Conservation (phyloP, 1,140 invertebrate genomes). For the Formica exsecta region DNA sequence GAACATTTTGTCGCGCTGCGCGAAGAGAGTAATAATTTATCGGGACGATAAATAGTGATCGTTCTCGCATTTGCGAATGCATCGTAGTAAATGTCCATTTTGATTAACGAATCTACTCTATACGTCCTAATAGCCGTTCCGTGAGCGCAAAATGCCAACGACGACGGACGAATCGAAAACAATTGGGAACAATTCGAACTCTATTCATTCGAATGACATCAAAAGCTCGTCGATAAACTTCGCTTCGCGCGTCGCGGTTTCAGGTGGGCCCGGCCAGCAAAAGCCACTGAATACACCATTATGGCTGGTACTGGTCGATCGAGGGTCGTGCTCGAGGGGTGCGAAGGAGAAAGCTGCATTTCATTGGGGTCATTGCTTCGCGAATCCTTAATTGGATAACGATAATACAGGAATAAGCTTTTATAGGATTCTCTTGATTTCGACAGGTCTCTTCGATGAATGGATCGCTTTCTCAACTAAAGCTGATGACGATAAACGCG, state of each 20-base stretch:
- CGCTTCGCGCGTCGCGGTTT: background rate
- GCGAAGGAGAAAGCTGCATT: constrained; percentile 20
- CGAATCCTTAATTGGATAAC: constrained; percentile 47
- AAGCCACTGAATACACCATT: constrained; percentile 23
- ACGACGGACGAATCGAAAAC: constrained; percentile 40
- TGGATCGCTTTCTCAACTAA: background rate
- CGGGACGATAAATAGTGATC: background rate
- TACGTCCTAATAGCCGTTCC: constrained; percentile 54
- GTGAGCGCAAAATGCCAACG: constrained; percentile 31
- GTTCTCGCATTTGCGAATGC: background rate
- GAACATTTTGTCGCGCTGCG: background rate
- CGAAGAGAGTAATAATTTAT: background rate
- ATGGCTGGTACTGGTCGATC: constrained; percentile 1
- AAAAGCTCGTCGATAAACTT: constrained; percentile 55
- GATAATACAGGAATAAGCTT: background rate
- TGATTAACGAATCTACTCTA: constrained; percentile 40
- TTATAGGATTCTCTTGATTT: background rate
- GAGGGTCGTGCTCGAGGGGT: constrained; percentile 21
- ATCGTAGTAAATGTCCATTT: background rate
- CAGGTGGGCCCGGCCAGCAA: background rate
- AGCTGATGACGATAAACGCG: background rate
- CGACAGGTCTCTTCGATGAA: background rate
- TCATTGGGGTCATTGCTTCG: constrained; percentile 19
- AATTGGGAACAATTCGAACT: constrained; percentile 41
- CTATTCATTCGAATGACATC: constrained; percentile 38